A percentile compares a stretch with the other conserved stretches of the same genome.
These are phyloP conservation scores for Eupsilia transversa DNA, from an alignment of 2,888 invertebrate genomes.

Conservation along the genomic window DNA sequence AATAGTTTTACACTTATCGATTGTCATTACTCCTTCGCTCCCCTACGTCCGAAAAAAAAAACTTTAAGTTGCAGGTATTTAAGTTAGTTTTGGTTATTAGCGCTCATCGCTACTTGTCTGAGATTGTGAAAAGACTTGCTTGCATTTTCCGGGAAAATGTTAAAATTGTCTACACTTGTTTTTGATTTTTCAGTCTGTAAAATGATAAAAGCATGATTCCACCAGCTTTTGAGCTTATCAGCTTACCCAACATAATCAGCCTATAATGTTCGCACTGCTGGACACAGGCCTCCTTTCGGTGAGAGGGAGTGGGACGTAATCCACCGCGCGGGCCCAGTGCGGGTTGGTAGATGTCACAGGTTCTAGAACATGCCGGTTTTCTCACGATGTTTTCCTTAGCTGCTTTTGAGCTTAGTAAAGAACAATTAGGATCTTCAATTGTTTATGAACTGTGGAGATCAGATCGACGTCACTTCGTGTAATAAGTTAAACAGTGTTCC, in stretches of 20 bases:
- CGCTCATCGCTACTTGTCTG: background rate
- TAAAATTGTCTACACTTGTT: background rate
- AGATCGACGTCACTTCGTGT: background rate
- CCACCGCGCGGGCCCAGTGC: too few species aligned
- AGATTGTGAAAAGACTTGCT: background rate
- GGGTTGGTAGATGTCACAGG: too few species aligned
- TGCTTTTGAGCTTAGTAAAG: background rate
- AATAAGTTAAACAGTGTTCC: background rate
- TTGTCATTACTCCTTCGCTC: background rate
- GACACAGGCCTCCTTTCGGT: too few species aligned
- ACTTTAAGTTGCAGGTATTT: background rate
- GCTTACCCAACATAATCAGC: too few species aligned
- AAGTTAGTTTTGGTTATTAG: constrained; percentile 7
- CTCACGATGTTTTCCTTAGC: too few species aligned
- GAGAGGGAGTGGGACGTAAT: too few species aligned
- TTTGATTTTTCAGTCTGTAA: background rate
- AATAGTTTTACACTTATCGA: background rate
- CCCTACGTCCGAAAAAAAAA: too few species aligned
- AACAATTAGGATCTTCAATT: background rate
- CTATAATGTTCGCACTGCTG: too few species aligned
- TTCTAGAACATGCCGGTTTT: too few species aligned
- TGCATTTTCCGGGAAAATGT: background rate
- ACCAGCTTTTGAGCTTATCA: background rate
- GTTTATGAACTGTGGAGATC: background rate
- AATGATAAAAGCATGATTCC: too few species aligned